phyloP scores from a whole-genome alignment of 2,888 invertebrate species.

The Eubasilissa splendida region DNA sequence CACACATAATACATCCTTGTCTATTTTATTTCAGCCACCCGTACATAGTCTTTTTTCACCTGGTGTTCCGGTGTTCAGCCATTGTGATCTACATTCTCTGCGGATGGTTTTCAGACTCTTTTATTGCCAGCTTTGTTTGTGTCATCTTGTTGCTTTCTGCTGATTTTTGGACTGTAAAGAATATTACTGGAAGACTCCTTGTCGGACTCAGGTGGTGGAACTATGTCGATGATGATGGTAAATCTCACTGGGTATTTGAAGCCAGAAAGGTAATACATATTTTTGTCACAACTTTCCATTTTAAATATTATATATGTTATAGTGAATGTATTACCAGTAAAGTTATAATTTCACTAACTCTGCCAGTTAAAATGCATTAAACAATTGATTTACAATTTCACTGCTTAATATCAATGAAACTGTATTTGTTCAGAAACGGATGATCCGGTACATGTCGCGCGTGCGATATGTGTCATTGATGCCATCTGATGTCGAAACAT shows the following conservation, averaged over 20 bases:
- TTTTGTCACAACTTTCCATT: too few species aligned
- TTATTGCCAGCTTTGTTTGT: conserved; percentile 96
- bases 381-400: too few species aligned
- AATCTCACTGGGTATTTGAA: conserved; percentile 99
- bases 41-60: conserved; percentile 92
- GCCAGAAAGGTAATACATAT: conserved; percentile 82
- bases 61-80: conserved; percentile 88
- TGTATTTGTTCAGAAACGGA: too few species aligned
- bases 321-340: too few species aligned
- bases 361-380: too few species aligned
- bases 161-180: conserved; percentile 99
- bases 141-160: conserved; percentile 92
- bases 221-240: conserved; percentile 97
- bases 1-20: not conserved
- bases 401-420: too few species aligned
- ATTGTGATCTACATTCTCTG: conserved; percentile 92
- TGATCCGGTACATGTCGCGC: too few species aligned
- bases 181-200: conserved; percentile 93
- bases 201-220: conserved; percentile 99
- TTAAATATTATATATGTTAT: too few species aligned
- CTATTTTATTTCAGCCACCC: conserved; percentile 82
- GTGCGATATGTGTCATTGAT: too few species aligned
- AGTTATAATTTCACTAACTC: too few species aligned
- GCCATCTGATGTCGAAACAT: too few species aligned
- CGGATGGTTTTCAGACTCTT: conserved; percentile 90